Conservation (phyloP, 2,888 invertebrate genomes). For the Serripes groenlandicus region DNA sequence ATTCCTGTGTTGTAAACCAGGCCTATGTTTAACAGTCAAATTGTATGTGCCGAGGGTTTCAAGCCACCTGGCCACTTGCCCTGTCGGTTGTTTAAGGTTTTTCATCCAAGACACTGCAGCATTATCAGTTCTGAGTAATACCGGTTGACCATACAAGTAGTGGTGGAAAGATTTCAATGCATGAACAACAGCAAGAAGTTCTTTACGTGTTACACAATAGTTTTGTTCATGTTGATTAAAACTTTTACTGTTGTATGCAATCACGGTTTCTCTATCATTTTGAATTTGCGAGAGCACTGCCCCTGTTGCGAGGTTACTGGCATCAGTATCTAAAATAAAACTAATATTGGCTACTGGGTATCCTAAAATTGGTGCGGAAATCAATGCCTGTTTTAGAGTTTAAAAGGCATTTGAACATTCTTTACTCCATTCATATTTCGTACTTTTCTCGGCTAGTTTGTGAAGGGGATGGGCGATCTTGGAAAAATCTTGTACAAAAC, state of each 20-base stretch:
- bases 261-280: slow-evolving; percentile 8
- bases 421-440: slow-evolving; percentile 15
- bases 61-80: slow-evolving; percentile 1
- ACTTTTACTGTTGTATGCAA: slow-evolving; percentile 42
- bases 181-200: slow-evolving; percentile 17
- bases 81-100: slow-evolving; percentile 11
- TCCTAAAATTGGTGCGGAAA: slow-evolving; percentile 3
- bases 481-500: slow-evolving; percentile 49
- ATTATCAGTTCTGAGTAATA: slow-evolving; percentile 18
- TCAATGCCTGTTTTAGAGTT: not conserved
- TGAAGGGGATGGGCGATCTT: slow-evolving; percentile 44
- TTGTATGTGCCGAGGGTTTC: not conserved
- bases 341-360: not conserved
- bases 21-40: not conserved
- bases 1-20: not conserved
- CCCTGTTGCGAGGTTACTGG: slow-evolving; percentile 1
- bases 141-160: slow-evolving; percentile 23
- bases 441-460: slow-evolving; percentile 26
- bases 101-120: slow-evolving; percentile 2
- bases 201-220: slow-evolving; percentile 18
- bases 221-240: slow-evolving; percentile 6
- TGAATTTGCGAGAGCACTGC: slow-evolving; percentile 9
- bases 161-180: slow-evolving; percentile 21
- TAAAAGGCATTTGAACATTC: not conserved
- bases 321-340: slow-evolving; percentile 27